phyloP scores from a whole-genome alignment of 2,113 vertebrate species.

The cattle (Bos taurus) region ARS-UCD2.0 NC_037332.1:114053001-114053500 shows the following conservation, averaged over 20 bases:
- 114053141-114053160: neutral
- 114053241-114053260: accelerated
- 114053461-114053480: constrained; percentile 17
- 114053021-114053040: neutral
- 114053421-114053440: constrained; percentile 55
- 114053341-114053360: neutral
- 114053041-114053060: accelerated
- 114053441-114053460: constrained; percentile 64
- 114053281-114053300: accelerated
- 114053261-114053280: accelerated
- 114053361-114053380: neutral
- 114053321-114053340: neutral
- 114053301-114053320: neutral
- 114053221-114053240: neutral
- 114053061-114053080: neutral
- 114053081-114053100: neutral
- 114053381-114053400: constrained; percentile 39
- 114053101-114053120: neutral
- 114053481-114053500: constrained; percentile 63
- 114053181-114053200: neutral
- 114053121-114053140: neutral
- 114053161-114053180: neutral
- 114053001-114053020: accelerated
- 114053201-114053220: accelerated
- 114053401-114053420: constrained; percentile 64